Conservation (phyloP, 2,888 invertebrate genomes). For the Folsomia manolachei region DNA sequence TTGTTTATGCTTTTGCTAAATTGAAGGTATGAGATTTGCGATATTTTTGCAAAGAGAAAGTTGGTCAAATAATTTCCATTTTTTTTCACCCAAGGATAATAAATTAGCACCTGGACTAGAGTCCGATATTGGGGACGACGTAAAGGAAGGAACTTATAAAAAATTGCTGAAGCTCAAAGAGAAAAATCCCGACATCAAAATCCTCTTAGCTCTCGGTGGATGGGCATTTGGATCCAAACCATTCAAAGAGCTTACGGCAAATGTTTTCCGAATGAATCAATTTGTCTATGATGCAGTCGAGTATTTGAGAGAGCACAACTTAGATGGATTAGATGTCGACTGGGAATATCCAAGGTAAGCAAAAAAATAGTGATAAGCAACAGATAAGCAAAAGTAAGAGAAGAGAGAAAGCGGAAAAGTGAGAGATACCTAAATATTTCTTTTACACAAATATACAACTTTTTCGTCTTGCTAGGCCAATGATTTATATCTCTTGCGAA, state of each 20-base stretch:
- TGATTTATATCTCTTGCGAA: neutral
- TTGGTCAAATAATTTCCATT: neutral
- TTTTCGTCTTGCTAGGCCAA: neutral
- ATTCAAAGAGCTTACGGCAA: conserved; percentile 82
- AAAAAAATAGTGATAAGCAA: no score
- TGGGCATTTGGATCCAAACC: conserved; percentile 96
- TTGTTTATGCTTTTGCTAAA: conserved; percentile 92
- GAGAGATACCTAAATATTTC: no score
- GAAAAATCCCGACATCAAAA: conserved; percentile 83
- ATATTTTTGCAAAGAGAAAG: neutral
- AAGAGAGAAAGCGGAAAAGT: no score
- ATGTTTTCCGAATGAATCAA: conserved; percentile 89
- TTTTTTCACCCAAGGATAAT: conserved; percentile 60
- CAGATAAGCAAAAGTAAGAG: no score
- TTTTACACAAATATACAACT: neutral
- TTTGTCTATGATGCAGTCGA: conserved; percentile 94
- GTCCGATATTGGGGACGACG: conserved; percentile 67
- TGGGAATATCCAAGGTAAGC: conserved; percentile 84
- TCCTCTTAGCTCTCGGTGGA: conserved; percentile 66
- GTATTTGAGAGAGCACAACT: conserved; percentile 83
- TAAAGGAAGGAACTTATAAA: conserved; percentile 66
- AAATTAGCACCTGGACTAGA: conserved; percentile 72
- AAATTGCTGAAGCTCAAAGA: conserved; percentile 80
- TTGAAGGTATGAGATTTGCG: conserved; percentile 65
- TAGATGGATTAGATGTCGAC: conserved; percentile 88